Evolutionary conservation across 35 echinoderm and acorn worm genomes (phyloP).

Genomic region (Lytechinus pictus): DNA sequence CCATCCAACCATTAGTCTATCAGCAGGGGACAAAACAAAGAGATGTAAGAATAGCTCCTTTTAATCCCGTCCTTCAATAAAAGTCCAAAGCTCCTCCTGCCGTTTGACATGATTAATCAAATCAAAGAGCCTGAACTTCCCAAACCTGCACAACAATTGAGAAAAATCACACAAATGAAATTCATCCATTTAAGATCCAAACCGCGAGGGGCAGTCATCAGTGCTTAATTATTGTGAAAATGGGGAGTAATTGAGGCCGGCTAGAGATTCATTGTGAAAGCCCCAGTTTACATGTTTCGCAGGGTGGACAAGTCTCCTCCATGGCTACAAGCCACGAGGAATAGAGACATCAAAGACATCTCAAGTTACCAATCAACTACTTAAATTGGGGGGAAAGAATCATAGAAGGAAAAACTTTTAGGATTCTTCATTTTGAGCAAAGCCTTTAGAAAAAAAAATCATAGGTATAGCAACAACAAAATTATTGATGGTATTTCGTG

Average conservation of each 20-base stretch:
- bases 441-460: not conserved
- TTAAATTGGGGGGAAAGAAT: not conserved
- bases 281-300: not conserved
- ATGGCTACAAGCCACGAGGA: not conserved
- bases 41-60: not conserved
- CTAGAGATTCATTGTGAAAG: not conserved
- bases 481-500: not conserved
- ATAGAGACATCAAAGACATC: not conserved
- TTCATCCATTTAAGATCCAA: slow-evolving; percentile 19
- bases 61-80: not conserved
- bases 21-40: not conserved
- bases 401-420: not conserved
- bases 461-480: not conserved
- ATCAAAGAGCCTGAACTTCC: not conserved
- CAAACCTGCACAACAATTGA: not conserved
- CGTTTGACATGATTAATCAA: not conserved
- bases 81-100: not conserved
- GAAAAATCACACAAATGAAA: slow-evolving; percentile 7
- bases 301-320: not conserved
- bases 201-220: slow-evolving; percentile 14
- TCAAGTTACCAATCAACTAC: not conserved
- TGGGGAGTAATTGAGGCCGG: not conserved
- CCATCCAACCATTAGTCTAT: not conserved
- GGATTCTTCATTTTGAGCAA: not conserved
- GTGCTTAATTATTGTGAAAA: slow-evolving; percentile 20